Percentiles rank a stretch among this genome's conserved stretches.
Conservation (phyloP, 2,888 invertebrate species). For the Caenorhabditis wallacei region DNA sequence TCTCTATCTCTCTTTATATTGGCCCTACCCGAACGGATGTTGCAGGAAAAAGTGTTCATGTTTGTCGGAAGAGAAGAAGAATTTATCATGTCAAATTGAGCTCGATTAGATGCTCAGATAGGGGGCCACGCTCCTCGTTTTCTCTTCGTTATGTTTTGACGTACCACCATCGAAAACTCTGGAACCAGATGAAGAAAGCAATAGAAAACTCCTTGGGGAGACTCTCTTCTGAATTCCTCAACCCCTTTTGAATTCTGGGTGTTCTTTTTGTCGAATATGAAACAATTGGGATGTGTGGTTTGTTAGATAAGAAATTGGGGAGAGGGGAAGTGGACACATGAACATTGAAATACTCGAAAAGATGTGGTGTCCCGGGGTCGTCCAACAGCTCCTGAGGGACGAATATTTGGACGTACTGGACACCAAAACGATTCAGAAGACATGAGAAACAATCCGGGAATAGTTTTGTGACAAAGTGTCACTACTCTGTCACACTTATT, state of each 20-base stretch:
- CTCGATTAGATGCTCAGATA: conserved; percentile 57
- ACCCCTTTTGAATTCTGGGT: conserved; percentile 42
- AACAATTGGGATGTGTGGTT: conserved; percentile 45
- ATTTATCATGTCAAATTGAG: conserved; percentile 51
- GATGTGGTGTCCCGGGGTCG: conserved; percentile 34
- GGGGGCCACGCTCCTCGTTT: conserved; percentile 35
- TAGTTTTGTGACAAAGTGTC: conserved; percentile 58
- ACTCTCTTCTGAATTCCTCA: conserved; percentile 39
- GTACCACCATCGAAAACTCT: background rate
- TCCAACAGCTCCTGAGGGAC: conserved; percentile 42
- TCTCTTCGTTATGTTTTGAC: conserved; percentile 56
- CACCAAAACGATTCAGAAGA: conserved; percentile 20
- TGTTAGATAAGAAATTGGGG: conserved; percentile 21
- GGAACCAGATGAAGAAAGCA: conserved; percentile 21
- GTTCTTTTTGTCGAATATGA: conserved; percentile 50
- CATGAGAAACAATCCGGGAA: conserved; percentile 35
- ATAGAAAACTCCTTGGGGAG: conserved; percentile 41
- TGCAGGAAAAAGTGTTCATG: conserved; percentile 18
- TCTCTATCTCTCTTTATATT: conserved; percentile 3
- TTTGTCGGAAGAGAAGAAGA: conserved; percentile 9
- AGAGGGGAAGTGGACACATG: conserved; percentile 36
- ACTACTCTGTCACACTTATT: conserved; percentile 64
- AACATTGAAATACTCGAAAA: conserved; percentile 45
- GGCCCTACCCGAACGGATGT: conserved; percentile 24
- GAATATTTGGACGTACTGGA: conserved; percentile 10